Evolutionary conservation across 2,797 vertebrate genomes (phyloP), one percentile per base, ranked within the genome.

Genomic region (Sebastolobus altivelis): DNA sequence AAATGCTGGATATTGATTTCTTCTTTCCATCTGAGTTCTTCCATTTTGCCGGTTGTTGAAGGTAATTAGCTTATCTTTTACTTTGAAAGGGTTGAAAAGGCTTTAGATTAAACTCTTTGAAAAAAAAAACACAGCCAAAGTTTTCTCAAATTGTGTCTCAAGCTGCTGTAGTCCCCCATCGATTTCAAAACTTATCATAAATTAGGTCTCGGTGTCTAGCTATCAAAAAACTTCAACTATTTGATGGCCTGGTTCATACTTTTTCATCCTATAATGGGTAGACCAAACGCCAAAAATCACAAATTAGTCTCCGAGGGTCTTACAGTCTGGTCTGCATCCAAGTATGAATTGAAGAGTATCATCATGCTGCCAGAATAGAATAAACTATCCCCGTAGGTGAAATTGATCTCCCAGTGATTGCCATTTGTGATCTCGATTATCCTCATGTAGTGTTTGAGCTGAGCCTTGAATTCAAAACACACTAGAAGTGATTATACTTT

Each of bases 1-100:
- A 59, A 66, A 77, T 79, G 61, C 14, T 77, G n/a, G 29, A 58
- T 69, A 84, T 77, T 2, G 35, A 68, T 84, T 84, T 73, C 14
- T 54, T 69, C 25, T 81, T 58, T 79, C 46, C 22, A 52, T 27
- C 40, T 13, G 6, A 75, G 22, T 81, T 70, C 46, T 67, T 81
- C 52, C 69, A 49, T 29, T 79, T 75, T 65, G 9, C 31, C 4
- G 0, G 11, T 55, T 58, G n/a, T 0, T 73, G 10, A 55, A 56
- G 8, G n/a, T 75, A 83, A 81, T 81, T 79, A 13, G 37, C 4
- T 56, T 55, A 6, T 63, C 6, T 67, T 69, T 68, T 9, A 49
- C 38, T 65, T 61, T 71, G 16, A 68, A 70, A 70, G 52, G 52
- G 46, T 13, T 87, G 72, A 61, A 75, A 85, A 70, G 35, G n/a